Evolutionary conservation across 53 echinoderm and acorn worm species (phyloP).

Genomic region (Hippasteria phrygiana): DNA sequence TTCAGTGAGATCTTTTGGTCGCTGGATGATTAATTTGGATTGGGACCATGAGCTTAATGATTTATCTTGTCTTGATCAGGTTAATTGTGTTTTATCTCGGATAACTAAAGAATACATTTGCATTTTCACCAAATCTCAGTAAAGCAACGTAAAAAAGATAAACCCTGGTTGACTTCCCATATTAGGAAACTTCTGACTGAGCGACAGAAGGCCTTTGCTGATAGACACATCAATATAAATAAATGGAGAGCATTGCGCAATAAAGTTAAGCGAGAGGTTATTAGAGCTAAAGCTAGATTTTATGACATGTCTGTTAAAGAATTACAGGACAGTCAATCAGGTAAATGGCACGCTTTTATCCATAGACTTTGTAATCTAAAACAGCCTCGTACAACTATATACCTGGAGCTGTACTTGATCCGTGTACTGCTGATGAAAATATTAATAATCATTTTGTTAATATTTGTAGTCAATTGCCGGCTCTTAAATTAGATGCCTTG

Average conservation of each 20-base stretch:
- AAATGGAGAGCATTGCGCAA: neutral
- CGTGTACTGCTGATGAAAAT: neutral
- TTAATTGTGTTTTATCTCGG: neutral
- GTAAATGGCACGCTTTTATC: neutral
- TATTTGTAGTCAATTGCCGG: neutral
- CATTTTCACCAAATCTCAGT: neutral
- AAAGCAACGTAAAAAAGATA: neutral
- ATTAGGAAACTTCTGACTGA: neutral
- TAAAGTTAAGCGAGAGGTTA: neutral
- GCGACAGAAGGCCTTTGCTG: neutral
- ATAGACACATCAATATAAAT: neutral
- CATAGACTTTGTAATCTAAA: neutral
- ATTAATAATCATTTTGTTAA: constrained; percentile 14
- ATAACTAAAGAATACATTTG: neutral
- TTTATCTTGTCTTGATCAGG: neutral
- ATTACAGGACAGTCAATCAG: neutral
- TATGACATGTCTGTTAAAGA: neutral
- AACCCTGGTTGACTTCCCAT: neutral
- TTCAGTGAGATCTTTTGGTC: neutral
- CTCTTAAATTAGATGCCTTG: neutral
- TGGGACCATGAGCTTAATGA: neutral
- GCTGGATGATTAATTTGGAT: neutral
- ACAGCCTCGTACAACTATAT: neutral
- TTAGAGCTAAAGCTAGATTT: neutral
- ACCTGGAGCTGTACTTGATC: neutral